Conservation (phyloP, 2,888 invertebrate genomes). For the Poecilus cupreus region DNA sequence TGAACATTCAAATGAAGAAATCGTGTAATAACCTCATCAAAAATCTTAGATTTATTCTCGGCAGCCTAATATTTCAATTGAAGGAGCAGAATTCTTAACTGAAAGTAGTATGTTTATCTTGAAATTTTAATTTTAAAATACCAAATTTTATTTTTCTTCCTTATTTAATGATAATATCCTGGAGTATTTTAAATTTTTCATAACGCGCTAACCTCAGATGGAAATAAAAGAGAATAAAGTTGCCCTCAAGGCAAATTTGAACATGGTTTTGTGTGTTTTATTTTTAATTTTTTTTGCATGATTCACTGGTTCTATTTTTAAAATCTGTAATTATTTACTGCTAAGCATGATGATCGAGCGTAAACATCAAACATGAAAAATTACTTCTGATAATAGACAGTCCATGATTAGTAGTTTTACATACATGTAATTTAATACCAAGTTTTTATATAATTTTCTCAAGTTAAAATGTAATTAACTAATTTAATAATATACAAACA, state of each 20-base stretch:
- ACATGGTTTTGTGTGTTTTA: constrained; percentile 7
- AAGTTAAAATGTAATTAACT: not conserved
- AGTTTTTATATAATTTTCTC: not conserved
- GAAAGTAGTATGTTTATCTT: not conserved
- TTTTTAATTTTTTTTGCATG: constrained; percentile 27
- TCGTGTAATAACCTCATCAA: too few relatives aligned
- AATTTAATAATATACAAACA: not conserved
- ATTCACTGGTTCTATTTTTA: constrained; percentile 16
- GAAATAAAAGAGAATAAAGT: not conserved
- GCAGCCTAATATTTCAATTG: too few relatives aligned
- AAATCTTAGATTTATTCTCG: too few relatives aligned
- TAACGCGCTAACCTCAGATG: not conserved
- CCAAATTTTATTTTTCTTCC: not conserved
- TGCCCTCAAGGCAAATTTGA: not conserved
- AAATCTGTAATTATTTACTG: constrained; percentile 1
- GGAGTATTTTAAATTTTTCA: not conserved
- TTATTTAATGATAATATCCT: constrained; percentile 16
- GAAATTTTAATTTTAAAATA: not conserved
- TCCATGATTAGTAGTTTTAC: not conserved
- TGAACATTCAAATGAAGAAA: too few relatives aligned
- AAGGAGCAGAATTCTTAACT: too few relatives aligned
- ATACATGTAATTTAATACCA: not conserved
- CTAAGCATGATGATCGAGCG: not conserved
- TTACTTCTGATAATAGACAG: constrained; percentile 2
- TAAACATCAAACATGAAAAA: constrained; percentile 16